phyloP scores from a whole-genome alignment of 2,888 invertebrate genomes.

The Trichopria drosophilae region DNA sequence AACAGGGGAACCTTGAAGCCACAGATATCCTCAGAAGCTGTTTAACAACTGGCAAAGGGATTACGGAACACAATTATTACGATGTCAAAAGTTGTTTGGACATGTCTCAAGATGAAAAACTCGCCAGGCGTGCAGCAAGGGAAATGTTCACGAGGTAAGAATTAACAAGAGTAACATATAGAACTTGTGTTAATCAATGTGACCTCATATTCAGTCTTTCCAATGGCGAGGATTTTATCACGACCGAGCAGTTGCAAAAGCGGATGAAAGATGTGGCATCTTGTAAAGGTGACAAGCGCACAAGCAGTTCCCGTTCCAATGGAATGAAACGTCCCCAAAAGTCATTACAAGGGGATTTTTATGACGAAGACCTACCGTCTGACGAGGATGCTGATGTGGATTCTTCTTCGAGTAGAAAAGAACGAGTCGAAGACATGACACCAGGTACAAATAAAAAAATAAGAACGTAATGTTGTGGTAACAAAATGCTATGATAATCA shows the following conservation, averaged over 20 bases:
- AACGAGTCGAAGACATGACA: slow-evolving; percentile 35
- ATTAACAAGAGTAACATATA: not conserved
- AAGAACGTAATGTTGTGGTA: slow-evolving; percentile 10
- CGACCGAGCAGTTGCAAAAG: slow-evolving; percentile 77
- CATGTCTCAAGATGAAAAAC: slow-evolving; percentile 83
- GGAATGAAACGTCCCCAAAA: slow-evolving; percentile 38
- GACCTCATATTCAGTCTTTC: slow-evolving; percentile 65
- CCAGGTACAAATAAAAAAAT: slow-evolving; percentile 42
- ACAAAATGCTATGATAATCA: slow-evolving; percentile 23
- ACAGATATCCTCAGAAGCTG: slow-evolving; percentile 77
- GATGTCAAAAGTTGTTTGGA: slow-evolving; percentile 78
- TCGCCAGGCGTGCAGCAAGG: slow-evolving; percentile 83
- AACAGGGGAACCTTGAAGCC: slow-evolving; percentile 88
- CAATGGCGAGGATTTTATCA: slow-evolving; percentile 84
- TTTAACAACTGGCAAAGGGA: slow-evolving; percentile 72
- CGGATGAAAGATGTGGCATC: slow-evolving; percentile 66
- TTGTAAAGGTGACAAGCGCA: slow-evolving; percentile 33
- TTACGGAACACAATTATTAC: slow-evolving; percentile 72
- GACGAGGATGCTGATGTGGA: slow-evolving; percentile 40
- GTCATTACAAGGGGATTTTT: slow-evolving; percentile 38
- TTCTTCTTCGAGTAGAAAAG: slow-evolving; percentile 33
- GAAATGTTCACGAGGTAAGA: slow-evolving; percentile 82
- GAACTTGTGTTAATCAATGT: not conserved
- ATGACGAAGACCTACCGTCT: slow-evolving; percentile 38
- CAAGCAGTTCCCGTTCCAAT: slow-evolving; percentile 28